phyloP scores from a whole-genome alignment of 2,797 vertebrate species.

The Anguilla obscura region DNA sequence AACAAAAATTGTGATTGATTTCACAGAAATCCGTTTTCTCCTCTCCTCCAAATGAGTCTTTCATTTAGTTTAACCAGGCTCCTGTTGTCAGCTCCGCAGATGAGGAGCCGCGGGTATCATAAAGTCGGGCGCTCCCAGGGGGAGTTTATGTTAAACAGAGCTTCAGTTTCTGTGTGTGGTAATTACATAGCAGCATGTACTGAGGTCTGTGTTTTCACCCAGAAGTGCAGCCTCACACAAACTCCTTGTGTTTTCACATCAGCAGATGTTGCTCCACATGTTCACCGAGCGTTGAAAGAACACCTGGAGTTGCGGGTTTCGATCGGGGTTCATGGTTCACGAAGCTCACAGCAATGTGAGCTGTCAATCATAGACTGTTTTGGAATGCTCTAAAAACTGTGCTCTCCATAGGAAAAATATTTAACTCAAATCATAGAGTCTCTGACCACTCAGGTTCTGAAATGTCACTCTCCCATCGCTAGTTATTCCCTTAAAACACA shows the following conservation, averaged over 20 bases:
- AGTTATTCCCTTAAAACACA: too few relatives aligned
- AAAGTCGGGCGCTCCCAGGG: background rate
- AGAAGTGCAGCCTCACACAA: background rate
- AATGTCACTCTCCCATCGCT: too few relatives aligned
- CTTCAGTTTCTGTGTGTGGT: background rate
- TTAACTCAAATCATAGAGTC: too few relatives aligned
- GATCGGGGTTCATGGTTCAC: too few relatives aligned
- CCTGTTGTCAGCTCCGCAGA: background rate
- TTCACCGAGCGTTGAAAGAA: too few relatives aligned
- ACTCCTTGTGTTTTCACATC: background rate
- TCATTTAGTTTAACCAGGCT: background rate
- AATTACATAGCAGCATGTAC: background rate
- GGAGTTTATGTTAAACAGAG: slow-evolving; percentile 3
- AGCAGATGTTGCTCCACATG: background rate
- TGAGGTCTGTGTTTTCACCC: background rate
- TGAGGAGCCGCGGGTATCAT: slow-evolving; percentile 7
- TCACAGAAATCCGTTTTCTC: slow-evolving; percentile 41
- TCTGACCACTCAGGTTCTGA: too few relatives aligned
- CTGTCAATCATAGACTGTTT: too few relatives aligned
- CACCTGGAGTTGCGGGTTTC: too few relatives aligned
- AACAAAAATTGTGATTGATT: slow-evolving; percentile 38
- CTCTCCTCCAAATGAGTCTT: slow-evolving; percentile 27
- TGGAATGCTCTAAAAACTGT: too few relatives aligned
- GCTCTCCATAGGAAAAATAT: too few relatives aligned
- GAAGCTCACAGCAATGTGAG: too few relatives aligned